These are phyloP conservation scores for Melanostoma mellinum DNA, from an alignment of 2,888 invertebrate species.

Conservation along the genomic window DNA sequence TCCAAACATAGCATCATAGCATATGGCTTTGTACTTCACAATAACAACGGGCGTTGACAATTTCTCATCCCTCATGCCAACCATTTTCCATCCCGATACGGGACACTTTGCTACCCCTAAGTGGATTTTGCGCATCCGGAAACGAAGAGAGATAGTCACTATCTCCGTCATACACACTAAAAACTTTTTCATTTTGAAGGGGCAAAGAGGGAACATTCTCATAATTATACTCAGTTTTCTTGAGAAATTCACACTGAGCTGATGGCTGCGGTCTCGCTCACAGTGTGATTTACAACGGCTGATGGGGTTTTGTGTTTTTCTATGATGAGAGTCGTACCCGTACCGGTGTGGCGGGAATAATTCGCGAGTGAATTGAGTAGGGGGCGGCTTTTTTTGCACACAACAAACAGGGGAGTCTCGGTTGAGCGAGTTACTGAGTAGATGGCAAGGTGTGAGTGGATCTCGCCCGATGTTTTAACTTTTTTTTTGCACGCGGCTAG, in stretches of 20 bases:
- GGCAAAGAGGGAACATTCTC: conserved; percentile 56
- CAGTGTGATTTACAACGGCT: conserved; percentile 45
- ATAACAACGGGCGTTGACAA: conserved; percentile 56
- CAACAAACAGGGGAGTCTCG: conserved; percentile 62
- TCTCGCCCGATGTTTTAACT: conserved; percentile 56
- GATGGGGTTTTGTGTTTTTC: conserved; percentile 27
- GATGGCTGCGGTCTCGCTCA: conserved; percentile 30
- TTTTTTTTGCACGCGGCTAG: conserved; percentile 36
- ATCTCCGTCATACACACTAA: conserved; percentile 38
- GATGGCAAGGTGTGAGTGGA: conserved; percentile 62
- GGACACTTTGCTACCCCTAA: conserved; percentile 63
- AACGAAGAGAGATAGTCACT: conserved; percentile 24
- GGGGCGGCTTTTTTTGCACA: conserved; percentile 56
- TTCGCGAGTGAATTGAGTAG: conserved; percentile 47
- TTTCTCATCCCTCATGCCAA: conserved; percentile 51
- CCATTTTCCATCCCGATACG: conserved; percentile 13
- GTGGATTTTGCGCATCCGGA: conserved; percentile 59
- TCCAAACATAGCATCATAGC: conserved; percentile 29
- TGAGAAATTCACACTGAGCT: conserved; percentile 54
- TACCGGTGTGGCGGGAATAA: conserved; percentile 13
- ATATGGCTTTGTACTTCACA: conserved; percentile 14
- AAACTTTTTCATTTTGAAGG: conserved; percentile 32
- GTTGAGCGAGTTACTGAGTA: conserved; percentile 51
- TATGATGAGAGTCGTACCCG: not conserved
- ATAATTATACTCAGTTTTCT: conserved; percentile 63